These are phyloP conservation scores for Selenia dentaria DNA, from an alignment of 2,888 invertebrate species.

Conservation along the genomic window DNA sequence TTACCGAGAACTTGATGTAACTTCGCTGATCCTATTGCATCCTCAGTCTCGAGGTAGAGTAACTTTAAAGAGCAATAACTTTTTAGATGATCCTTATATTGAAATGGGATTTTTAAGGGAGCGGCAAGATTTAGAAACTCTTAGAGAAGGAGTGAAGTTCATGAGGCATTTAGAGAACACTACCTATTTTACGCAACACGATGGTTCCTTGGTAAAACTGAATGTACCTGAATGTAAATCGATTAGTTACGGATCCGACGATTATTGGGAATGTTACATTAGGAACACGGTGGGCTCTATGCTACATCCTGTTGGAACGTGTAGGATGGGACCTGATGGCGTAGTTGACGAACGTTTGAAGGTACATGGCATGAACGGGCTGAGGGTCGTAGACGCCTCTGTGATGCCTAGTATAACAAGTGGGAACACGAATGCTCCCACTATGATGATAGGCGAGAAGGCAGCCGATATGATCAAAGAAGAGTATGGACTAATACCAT, in stretches of 20 bases:
- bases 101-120: slow-evolving; percentile 60
- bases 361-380: slow-evolving; percentile 55
- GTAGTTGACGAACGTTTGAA: slow-evolving; percentile 64
- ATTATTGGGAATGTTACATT: slow-evolving; percentile 87
- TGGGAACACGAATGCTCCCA: slow-evolving; percentile 69
- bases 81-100: slow-evolving; percentile 60
- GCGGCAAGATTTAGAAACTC: slow-evolving; percentile 47
- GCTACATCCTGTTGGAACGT: slow-evolving; percentile 84
- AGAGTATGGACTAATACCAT: slow-evolving; percentile 37
- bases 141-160: slow-evolving; percentile 56
- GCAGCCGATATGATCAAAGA: slow-evolving; percentile 71
- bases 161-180: slow-evolving; percentile 55
- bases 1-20: slow-evolving; percentile 52
- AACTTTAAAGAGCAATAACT: slow-evolving; percentile 54
- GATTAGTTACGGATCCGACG: slow-evolving; percentile 75
- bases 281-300: slow-evolving; percentile 82
- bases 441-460: slow-evolving; percentile 76
- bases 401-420: slow-evolving; percentile 67
- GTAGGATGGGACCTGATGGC: slow-evolving; percentile 63
- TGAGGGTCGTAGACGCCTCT: slow-evolving; percentile 69
- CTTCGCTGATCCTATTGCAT: slow-evolving; percentile 53
- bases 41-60: slow-evolving; percentile 65
- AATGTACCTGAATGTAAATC: slow-evolving; percentile 80
- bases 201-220: slow-evolving; percentile 47
- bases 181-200: slow-evolving; percentile 50